phyloP scores from a whole-genome alignment of 1,140 invertebrate genomes.

The Dreissena rostriformis region DNA sequence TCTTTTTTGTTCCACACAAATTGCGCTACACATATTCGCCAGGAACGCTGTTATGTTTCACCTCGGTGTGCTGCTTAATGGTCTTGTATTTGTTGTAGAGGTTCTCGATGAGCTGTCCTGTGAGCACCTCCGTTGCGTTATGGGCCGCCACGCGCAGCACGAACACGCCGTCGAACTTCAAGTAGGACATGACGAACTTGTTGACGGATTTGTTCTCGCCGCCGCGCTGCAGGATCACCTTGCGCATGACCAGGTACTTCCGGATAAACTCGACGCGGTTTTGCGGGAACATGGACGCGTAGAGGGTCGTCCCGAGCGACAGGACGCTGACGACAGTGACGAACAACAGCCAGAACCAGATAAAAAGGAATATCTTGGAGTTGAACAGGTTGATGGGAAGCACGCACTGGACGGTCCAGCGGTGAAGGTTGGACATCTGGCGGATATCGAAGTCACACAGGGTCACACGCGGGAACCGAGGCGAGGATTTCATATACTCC shows the following conservation, averaged over 20 bases:
- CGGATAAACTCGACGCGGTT: conserved; percentile 75
- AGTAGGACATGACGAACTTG: conserved; percentile 69
- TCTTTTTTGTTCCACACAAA: not conserved
- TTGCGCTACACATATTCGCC: not conserved
- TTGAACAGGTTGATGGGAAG: conserved; percentile 84
- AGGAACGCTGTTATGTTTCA: not conserved
- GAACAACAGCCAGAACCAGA: conserved; percentile 84
- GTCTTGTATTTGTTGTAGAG: conserved; percentile 33
- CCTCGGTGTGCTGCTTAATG: not conserved
- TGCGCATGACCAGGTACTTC: conserved; percentile 77
- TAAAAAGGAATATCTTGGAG: conserved; percentile 83
- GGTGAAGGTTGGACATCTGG: conserved; percentile 80
- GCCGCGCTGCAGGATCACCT: conserved; percentile 70
- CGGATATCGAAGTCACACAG: conserved; percentile 83
- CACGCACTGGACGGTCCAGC: conserved; percentile 83
- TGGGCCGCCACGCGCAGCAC: conserved; percentile 73
- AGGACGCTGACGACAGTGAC: conserved; percentile 80
- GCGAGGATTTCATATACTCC: conserved; percentile 70
- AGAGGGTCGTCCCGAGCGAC: conserved; percentile 74
- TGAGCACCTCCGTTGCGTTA: conserved; percentile 76
- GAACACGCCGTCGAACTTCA: conserved; percentile 75
- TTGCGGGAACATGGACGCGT: conserved; percentile 70
- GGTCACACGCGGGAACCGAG: conserved; percentile 82
- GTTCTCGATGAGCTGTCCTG: conserved; percentile 69
- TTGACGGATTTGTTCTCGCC: conserved; percentile 69